Evolutionary conservation across 1,140 invertebrate species (phyloP).

Genomic region (Tetranychus cinnabarinus): DNA sequence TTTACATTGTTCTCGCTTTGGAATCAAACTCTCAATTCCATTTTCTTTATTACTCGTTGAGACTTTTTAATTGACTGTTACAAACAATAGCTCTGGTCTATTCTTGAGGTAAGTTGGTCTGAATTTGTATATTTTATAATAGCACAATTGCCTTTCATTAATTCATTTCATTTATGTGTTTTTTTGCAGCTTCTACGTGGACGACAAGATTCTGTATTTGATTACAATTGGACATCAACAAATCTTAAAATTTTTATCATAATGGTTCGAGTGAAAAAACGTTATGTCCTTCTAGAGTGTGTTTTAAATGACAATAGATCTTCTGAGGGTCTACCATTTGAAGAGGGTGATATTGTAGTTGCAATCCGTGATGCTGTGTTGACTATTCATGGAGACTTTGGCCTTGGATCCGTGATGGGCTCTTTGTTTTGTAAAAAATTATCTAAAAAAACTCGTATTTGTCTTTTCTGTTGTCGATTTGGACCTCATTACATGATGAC

Average conservation of each 20-base stretch:
- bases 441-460: neutral
- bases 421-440: neutral
- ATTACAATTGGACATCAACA: too few species aligned
- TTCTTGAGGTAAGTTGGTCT: too few species aligned
- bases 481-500: neutral
- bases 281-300: neutral
- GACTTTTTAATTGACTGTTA: too few species aligned
- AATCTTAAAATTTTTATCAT: neutral
- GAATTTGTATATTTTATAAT: too few species aligned
- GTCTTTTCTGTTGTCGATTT: neutral
- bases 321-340: neutral
- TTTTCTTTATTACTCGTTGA: too few species aligned
- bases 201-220: too few species aligned
- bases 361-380: neutral
- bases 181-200: too few species aligned
- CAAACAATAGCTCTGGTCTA: too few species aligned
- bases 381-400: neutral
- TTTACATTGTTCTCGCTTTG: too few species aligned
- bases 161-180: too few species aligned
- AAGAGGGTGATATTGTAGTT: neutral
- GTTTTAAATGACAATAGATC: neutral
- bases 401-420: neutral
- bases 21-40: too few species aligned
- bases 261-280: neutral
- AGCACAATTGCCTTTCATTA: too few species aligned